Base-by-base conservation (phyloP, 2,888 invertebrate species). In the Epinotia demarniana region DNA sequence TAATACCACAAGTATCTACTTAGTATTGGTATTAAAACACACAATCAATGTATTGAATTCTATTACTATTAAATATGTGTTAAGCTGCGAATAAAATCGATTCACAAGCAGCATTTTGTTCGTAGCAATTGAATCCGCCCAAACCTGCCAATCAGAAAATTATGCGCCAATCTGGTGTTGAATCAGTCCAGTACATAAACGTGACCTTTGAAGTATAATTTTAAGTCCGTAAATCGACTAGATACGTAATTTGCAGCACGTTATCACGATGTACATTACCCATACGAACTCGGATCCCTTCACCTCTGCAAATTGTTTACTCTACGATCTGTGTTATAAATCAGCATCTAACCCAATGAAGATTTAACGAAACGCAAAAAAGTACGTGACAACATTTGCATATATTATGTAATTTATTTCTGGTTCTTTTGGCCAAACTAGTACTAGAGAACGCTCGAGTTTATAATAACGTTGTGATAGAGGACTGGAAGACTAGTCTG, bases 81-180 rank as follows among this genome's bases (percentile, higher is more conserved):
- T 16, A 49, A 49, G 16, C 49, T 49, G 16, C 49, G 49, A 23
- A 58, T 27, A 16, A 60, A 46, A 57, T 69, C 27, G 63, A 62
- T 69, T 57, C 19, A 49, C 33, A 19, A 46, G 19, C 49, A 70
- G 60, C 11, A 64, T n/a, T 58, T 53, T 43, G 64, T 64, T 11
- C 9, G 19, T 19, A 49, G 63, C 61, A 23, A 27, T 58, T 2
- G 39, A 64, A 58, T 33, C 64, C 53, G n/a, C n/a, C 33, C 13
- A 18, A 55, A 63, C 57, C 18, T 53, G 57, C 33, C 58, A 53
- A 19, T 58, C 55, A 69, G 62, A 49, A 58, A 69, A 74, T 74
- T 64, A 64, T 53, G 19, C 4, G 3, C 68, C 13, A 18, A 11
- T 27, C 19, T 33, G 60, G 61, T 60, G 18, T 49, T 18, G 16